Conservation (phyloP, 2,888 invertebrate genomes). For the Rhingia rostrata region DNA sequence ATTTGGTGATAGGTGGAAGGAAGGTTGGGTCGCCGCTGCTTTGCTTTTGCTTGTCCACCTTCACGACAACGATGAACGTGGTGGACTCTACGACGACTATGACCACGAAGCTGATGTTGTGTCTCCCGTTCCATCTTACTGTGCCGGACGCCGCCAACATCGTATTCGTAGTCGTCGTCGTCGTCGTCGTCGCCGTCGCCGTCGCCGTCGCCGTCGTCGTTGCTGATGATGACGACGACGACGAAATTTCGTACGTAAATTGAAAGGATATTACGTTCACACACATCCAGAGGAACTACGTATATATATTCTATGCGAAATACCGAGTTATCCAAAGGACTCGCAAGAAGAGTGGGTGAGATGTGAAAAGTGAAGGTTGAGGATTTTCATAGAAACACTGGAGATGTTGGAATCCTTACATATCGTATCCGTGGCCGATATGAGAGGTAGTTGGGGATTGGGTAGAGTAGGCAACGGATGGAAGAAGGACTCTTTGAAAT, state of each 20-base stretch:
- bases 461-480: slow-evolving; percentile 50
- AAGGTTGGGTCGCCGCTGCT: slow-evolving; percentile 28
- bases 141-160: slow-evolving; percentile 1
- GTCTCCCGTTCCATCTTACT: slow-evolving; percentile 52
- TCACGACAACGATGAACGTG: slow-evolving; percentile 60
- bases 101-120: slow-evolving; percentile 72
- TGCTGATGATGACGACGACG: slow-evolving; percentile 71
- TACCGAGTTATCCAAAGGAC: slow-evolving; percentile 61
- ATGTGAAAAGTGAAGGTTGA: slow-evolving; percentile 74
- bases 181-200: not conserved
- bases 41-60: slow-evolving; percentile 40
- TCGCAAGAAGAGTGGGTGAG: slow-evolving; percentile 56
- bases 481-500: slow-evolving; percentile 71
- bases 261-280: slow-evolving; percentile 70
- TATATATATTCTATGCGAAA: slow-evolving; percentile 10
- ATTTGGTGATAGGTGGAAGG: slow-evolving; percentile 53
- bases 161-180: not conserved
- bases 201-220: not conserved
- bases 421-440: slow-evolving; percentile 36
- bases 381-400: slow-evolving; percentile 74
- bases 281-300: slow-evolving; percentile 42
- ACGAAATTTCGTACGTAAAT: slow-evolving; percentile 74
- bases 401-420: slow-evolving; percentile 74
- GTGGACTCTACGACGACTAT: slow-evolving; percentile 63
- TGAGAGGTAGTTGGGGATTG: not conserved